phyloP scores from a whole-genome alignment of 2,113 vertebrate species.

The Campylomormyrus tamandua region DNA sequence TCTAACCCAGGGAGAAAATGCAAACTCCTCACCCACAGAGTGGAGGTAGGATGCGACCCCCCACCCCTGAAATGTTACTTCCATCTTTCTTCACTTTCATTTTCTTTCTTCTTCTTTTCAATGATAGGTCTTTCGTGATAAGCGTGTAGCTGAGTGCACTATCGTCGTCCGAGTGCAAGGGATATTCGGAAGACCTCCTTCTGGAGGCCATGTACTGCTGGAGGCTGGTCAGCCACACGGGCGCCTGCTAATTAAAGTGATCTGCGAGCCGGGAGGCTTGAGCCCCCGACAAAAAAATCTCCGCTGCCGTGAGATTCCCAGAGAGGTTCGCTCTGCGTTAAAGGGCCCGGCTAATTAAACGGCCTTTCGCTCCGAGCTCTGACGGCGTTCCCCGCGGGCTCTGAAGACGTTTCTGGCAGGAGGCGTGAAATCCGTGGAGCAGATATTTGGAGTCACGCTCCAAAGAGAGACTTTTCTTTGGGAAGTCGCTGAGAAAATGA shows the following conservation, averaged over 20 bases:
- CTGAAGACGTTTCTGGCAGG: background rate
- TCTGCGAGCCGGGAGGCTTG: background rate
- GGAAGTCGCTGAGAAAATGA: background rate
- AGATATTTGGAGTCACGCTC: background rate
- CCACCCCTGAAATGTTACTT: background rate
- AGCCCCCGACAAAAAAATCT: background rate
- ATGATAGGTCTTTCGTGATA: background rate
- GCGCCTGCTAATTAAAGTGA: background rate
- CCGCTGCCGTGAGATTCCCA: background rate
- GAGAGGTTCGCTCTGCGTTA: background rate
- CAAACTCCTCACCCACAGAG: background rate
- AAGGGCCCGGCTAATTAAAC: background rate
- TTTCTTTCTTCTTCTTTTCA: background rate
- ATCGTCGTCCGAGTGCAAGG: background rate
- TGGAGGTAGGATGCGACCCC: background rate
- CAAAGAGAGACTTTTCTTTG: background rate
- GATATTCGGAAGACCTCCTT: background rate
- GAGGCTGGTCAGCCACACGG: background rate
- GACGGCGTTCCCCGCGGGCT: background rate
- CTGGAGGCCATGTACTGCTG: background rate
- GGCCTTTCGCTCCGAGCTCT: background rate
- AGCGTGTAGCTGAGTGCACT: background rate
- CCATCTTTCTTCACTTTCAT: background rate
- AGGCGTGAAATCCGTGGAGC: background rate
- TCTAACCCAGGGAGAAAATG: background rate